phyloP scores from a whole-genome alignment of 2,888 invertebrate species.

The Cyclophora punctaria region DNA sequence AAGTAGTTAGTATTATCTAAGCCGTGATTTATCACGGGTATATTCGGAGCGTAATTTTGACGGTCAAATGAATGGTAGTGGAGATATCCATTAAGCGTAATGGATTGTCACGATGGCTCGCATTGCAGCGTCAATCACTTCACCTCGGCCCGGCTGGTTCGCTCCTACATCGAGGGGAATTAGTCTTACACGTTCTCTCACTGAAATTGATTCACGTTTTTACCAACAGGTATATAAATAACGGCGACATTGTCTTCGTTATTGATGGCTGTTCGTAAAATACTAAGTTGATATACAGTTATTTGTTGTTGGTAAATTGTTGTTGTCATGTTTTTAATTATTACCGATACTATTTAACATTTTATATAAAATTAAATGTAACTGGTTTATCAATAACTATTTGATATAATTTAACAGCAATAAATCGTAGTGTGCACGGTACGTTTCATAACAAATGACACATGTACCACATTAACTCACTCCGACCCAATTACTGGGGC shows the following conservation, averaged over 20 bases:
- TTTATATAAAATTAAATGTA: too few species aligned
- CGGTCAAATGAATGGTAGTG: constrained; percentile 26
- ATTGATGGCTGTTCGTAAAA: too few species aligned
- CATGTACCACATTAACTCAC: too few species aligned
- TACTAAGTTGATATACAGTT: too few species aligned
- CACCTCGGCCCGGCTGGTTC: constrained; percentile 29
- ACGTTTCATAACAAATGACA: too few species aligned
- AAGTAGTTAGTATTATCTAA: not conserved
- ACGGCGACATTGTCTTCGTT: not conserved
- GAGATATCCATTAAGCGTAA: constrained; percentile 41
- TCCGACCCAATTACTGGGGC: too few species aligned
- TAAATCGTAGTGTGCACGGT: too few species aligned
- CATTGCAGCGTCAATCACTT: constrained; percentile 38
- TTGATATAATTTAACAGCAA: too few species aligned
- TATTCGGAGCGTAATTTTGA: constrained; percentile 18
- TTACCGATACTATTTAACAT: too few species aligned
- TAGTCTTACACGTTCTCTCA: constrained; percentile 23
- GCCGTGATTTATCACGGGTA: constrained; percentile 6
- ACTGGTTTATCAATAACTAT: too few species aligned
- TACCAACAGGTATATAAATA: not conserved
- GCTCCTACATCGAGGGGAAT: constrained; percentile 32
- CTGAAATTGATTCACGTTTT: constrained; percentile 13
- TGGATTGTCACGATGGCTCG: constrained; percentile 39
- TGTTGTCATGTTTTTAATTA: too few species aligned
- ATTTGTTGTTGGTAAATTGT: too few species aligned